Percentiles rank a stretch among this genome's conserved stretches.
phyloP scores from a whole-genome alignment of 2,797 vertebrate species.

The Halcyon leucocephala region DNA sequence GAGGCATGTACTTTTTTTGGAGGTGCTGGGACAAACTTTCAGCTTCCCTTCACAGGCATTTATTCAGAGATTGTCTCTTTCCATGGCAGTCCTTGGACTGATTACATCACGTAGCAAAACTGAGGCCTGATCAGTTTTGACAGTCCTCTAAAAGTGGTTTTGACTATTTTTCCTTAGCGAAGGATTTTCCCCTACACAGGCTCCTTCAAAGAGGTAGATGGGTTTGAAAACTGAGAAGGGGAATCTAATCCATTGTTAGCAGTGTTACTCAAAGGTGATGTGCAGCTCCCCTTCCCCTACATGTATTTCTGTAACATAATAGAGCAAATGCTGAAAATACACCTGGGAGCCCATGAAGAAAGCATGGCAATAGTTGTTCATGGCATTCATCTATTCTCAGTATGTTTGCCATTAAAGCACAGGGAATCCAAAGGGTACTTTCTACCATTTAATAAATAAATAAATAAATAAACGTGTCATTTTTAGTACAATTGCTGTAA shows the following conservation, averaged over 20 bases:
- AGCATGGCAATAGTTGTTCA: not conserved
- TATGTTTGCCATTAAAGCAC: not conserved
- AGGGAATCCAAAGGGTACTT: not conserved
- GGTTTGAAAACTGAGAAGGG: not conserved
- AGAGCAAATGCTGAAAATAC: constrained; percentile 21
- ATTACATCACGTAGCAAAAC: not conserved
- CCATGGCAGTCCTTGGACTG: not conserved
- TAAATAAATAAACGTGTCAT: not conserved
- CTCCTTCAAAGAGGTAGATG: not conserved
- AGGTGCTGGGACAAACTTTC: not conserved
- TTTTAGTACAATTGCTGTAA: not conserved
- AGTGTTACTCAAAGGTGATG: not conserved
- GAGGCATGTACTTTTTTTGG: not conserved
- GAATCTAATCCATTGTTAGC: not conserved
- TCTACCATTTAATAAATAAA: not conserved
- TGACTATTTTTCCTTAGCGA: constrained; percentile 19
- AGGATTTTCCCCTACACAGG: not conserved
- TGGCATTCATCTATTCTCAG: not conserved
- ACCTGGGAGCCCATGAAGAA: not conserved
- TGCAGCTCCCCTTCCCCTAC: not conserved
- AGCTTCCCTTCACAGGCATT: not conserved
- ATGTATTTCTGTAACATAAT: not conserved
- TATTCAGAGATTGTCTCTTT: not conserved
- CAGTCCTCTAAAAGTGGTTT: not conserved
- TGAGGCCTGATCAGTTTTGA: constrained; percentile 16